Evolutionary conservation across 2,797 vertebrate species (phyloP), one percentile per base, ranked within the genome.

Genomic region (Hozukius guyotensis): DNA sequence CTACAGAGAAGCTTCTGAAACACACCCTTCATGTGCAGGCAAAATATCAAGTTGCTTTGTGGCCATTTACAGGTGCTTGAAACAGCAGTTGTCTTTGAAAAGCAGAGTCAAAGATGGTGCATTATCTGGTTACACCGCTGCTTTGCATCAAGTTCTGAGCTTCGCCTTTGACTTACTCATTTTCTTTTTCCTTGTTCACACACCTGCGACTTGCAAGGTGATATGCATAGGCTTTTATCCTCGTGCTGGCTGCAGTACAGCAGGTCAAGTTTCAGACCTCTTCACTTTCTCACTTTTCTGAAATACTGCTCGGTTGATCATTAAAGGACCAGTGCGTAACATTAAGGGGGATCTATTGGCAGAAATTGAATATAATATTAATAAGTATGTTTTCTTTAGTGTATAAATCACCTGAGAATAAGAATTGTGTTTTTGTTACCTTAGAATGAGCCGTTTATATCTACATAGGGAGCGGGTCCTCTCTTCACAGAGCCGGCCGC

Each of bases 221-320:
- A 84, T 83, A 64, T 56, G 18, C 69, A 65, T 60, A 49, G 64
- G 65, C 56, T 62, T 71, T 75, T 38, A 32, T 81, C 32, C 31
- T 71, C 0, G 8, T 6, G 53, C 62, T 84, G 34, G 8, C 71
- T 75, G 24, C 83, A 60, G 38, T 42, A 8, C 9, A 5, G 55
- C 70, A 72, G 79, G 63, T 87, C 86, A 76, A 29, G 49, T 91
- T 89, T 85, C 83, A 80, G n/a, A 82, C 59, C 8, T 73, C 64
- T 75, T 77, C 34, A 31, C 57, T 73, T 71, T 78, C 61, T 81
- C 53, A 34, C 57, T 82, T 83, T 65, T 38, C 25, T 80, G 34
- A 82, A 88, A 75, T 64, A 42, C 22, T 49, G 49, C 70, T 83
- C 22, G 27, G 55, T 75, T 85, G 56, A 85, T 85, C 73, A 61